These are phyloP conservation scores for Sebastes oblongus DNA, from an alignment of 2,797 vertebrate genomes.

Conservation along the genomic window DNA sequence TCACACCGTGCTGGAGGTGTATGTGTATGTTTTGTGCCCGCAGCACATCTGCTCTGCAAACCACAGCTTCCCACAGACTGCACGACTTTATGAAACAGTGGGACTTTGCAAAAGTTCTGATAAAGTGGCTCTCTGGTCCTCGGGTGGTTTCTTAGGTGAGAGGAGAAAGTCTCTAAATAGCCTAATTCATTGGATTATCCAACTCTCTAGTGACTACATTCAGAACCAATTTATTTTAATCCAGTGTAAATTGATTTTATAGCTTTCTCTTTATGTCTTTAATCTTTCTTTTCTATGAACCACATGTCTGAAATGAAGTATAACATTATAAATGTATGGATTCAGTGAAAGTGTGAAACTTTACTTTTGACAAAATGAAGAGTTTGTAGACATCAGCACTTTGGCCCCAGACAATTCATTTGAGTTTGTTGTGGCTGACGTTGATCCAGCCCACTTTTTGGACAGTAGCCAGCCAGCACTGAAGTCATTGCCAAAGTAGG, in stretches of 20 bases:
- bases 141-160: background rate
- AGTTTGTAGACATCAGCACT: constrained; percentile 37
- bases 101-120: constrained; percentile 20
- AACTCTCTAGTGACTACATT: background rate
- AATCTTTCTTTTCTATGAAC: background rate
- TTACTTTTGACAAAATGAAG: constrained; percentile 14
- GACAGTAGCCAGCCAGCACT: constrained; percentile 36
- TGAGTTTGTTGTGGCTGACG: constrained; percentile 27
- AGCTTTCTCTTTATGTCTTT: background rate
- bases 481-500: constrained; percentile 52
- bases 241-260: background rate
- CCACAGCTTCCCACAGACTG: constrained; percentile 28
- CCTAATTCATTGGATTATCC: background rate
- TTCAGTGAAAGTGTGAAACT: background rate
- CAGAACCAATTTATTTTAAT: background rate
- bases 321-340: background rate
- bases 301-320: background rate
- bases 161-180: background rate
- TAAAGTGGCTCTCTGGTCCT: background rate
- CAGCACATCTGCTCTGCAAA: constrained; percentile 55
- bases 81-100: constrained; percentile 8
- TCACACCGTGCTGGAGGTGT: constrained; percentile 46
- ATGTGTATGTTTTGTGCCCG: constrained; percentile 16
- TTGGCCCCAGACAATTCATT: constrained; percentile 3
- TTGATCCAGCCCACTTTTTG: constrained; percentile 18